Base-by-base conservation (phyloP, 1,140 invertebrate genomes). In the Drosophila triauraria region DNA sequence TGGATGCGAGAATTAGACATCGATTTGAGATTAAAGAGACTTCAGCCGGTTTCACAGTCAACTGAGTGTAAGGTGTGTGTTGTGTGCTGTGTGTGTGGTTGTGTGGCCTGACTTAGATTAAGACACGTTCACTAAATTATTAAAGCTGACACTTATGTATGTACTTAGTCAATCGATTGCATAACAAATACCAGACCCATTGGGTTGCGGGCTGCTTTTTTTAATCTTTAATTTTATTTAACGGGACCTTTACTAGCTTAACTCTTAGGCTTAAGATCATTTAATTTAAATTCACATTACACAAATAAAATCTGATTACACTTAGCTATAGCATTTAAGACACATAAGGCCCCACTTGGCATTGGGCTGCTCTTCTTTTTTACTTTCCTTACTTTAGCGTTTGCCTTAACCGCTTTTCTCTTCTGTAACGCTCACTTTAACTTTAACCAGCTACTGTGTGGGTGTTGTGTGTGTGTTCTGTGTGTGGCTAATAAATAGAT, bases 311-410 rank as follows among this genome's bases (percentile, higher is more conserved):
- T 84, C 78, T 86, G 78, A 83, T 86, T 82, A 75, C 76, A 80
- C 75, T 87, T 91, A 91, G 83, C 88, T 87, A 88, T 78, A 85
- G 84, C 82, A 84, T 91, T 92, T 92, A 92, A 92, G 91, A 92
- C 91, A 92, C 91, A 91, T 91, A 82, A 92, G 91, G 91, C 91
- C 91, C 80, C 76, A 91, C 88, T 84, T 92, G 85, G 91, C 91
- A 80, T 87, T 90, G 82, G 82, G 80, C 82, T 88, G 56, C 60
- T 50, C 35, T 40, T 56, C 53, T 63, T 42, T 38, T 48, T 68
- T 64, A 27, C 13, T 32, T 57, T 46, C 44, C 56, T 54, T 25
- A 17, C 69, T 71, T 32, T 20, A 20, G 20, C 20, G 20, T 20
- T 20, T 20, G 20, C 20, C 20, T 20, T 44, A 64, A 64, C 56